Evolutionary conservation across 92 coral and sea anemone species (phyloP), one percentile per base, ranked within the genome.

Genomic region (Siderastrea siderea): DNA sequence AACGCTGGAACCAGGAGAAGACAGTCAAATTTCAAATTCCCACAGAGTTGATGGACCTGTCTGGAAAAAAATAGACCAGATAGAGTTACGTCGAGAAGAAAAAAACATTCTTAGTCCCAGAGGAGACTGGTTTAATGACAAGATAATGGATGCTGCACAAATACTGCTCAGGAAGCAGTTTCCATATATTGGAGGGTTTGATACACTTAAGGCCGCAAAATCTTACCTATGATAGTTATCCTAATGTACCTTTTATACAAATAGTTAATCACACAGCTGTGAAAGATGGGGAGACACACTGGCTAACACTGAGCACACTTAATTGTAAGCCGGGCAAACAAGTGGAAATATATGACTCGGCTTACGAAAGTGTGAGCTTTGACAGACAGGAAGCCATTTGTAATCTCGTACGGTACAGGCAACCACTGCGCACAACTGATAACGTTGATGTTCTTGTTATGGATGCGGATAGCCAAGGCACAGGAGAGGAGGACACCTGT

Each of bases 1-100:
- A 43, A 67, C 48, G 48, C 72, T 67, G 72, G 72, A 67, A 43
- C 72, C 72, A 43, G 72, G 72, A 67, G 43, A 67, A 7, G 72
- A 67, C n/a, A 38, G 7, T 13, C 48, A 43, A 7, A 67, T 67
- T 43, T 10, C 72, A 38, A 67, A 49, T 49, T 67, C 45, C 49
- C 48, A 67, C 12, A 12, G 11, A 7, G 45, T 67, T 67, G 72
- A 67, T 43, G 72, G 72, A 19, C 72, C 72, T 14, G 72, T 67
- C 72, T 67, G 72, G 72, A 26, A 26, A 67, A 38, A 38, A 43
- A 67, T 67, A 3, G 72, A 9, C 43, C 48, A 38, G 11, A 26
- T 67, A 13, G 45, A 67, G 19, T 43, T 67, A 13, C 49, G 72
- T 9, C 72, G 5, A 6, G 72, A 67, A 67, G 72, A 67, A 43